Evolutionary conservation across 2,888 invertebrate genomes (phyloP).

Genomic region (Nemoura dubitans): DNA sequence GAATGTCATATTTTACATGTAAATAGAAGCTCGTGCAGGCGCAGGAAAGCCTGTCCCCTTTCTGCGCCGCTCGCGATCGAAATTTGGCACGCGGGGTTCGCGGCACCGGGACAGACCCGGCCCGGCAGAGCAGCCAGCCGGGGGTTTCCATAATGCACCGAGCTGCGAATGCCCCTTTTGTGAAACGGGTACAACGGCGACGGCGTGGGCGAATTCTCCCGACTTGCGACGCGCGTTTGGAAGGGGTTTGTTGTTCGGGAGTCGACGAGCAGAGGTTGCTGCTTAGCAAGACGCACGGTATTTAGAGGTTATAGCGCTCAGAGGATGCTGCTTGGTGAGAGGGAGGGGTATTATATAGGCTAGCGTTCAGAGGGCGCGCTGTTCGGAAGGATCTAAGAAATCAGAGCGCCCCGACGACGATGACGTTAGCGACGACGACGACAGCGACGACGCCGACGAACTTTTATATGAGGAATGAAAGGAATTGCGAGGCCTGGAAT

Average conservation of each 20-base stretch:
- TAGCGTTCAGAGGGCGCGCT: background rate
- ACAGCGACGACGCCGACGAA: background rate
- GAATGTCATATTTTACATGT: constrained; percentile 33
- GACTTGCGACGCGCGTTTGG: no score
- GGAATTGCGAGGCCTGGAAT: constrained; percentile 18
- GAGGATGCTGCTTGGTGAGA: no score
- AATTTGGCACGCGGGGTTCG: constrained; percentile 3
- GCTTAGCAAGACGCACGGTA: no score
- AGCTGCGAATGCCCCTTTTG: background rate
- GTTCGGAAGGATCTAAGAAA: background rate
- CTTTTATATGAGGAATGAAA: background rate
- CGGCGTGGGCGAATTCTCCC: no score
- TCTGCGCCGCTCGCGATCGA: background rate
- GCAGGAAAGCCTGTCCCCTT: no score
- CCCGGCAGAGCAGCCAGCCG: background rate
- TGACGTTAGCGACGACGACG: background rate
- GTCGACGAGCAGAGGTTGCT: no score
- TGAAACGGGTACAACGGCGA: no score
- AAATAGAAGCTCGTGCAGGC: constrained; percentile 19
- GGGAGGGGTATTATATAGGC: no score
- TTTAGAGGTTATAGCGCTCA: no score
- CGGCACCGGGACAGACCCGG: no score
- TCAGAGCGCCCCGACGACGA: background rate
- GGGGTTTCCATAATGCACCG: background rate
- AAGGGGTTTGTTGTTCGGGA: no score